Evolutionary conservation across 2,797 vertebrate species (phyloP), one percentile per base, ranked within the genome.

Genomic region (Enteromius trimaculatus): DNA sequence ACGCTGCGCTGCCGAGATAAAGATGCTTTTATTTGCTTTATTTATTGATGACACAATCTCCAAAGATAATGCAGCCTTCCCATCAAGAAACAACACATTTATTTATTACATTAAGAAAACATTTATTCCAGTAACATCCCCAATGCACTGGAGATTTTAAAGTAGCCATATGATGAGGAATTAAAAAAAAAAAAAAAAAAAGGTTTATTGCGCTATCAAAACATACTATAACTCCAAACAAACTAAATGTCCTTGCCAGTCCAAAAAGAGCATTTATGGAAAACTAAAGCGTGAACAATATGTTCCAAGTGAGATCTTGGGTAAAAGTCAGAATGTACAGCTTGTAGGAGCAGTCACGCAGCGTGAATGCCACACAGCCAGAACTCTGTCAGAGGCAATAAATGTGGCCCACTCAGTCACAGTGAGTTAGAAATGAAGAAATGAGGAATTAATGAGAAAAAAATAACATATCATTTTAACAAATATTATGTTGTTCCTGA

Each of bases 31-130:
- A 86, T 90, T 87, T 58, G 44, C 83, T 85, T 89, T 91, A 90
- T 91, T 91, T 91, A 91, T 90, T 90, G 87, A 88, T 79, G 77
- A 86, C 66, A 83, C 84, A 88, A 86, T 88, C 78, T 85, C 86
- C 69, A 69, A 86, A 87, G 90, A 92, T 87, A 88, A 86, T 86
- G 84, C 71, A 74, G 70, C 19, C 26, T 80, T 90, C 87, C 89
- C 80, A 29, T 81, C 26, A 58, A 81, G 42, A 87, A 86, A 31
- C 55, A 82, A 77, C 11, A 44, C 19, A 69, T 80, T 88, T 85
- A 80, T 71, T 79, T 85, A 69, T 31, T 69, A 84, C 44, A 77
- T 89, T 86, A 81, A 82, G 44, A 82, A 72, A 42, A 58, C 14
- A 53, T 80, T 71, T 82, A 68, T 79, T 82, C 79, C 17, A 69